Conservation (phyloP, 2,113 vertebrate genomes). For the Atlantisia rogersi region DNA sequence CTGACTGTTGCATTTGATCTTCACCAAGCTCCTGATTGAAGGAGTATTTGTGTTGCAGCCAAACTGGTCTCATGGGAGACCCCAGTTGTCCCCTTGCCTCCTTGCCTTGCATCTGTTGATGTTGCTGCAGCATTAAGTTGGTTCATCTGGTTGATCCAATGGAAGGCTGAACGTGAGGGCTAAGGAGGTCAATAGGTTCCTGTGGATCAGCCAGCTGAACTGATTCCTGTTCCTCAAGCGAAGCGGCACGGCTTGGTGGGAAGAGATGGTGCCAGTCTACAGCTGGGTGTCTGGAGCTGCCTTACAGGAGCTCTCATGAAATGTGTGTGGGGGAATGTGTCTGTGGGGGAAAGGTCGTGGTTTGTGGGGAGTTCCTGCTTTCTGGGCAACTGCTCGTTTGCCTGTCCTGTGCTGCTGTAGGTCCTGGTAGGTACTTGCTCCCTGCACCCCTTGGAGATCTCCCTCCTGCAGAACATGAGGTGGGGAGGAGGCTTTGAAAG, state of each 20-base stretch:
- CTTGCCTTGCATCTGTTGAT: background rate
- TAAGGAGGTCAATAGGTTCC: background rate
- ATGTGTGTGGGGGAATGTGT: background rate
- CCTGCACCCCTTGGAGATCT: background rate
- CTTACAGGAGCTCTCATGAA: background rate
- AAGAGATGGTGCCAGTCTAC: background rate
- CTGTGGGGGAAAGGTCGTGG: background rate
- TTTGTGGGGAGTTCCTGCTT: background rate
- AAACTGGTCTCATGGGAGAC: background rate
- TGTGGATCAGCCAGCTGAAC: background rate
- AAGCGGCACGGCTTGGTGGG: background rate
- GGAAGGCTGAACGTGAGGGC: background rate
- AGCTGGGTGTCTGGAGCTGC: background rate
- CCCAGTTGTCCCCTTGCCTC: background rate
- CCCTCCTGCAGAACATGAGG: background rate
- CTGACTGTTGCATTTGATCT: background rate
- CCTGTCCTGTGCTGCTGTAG: background rate
- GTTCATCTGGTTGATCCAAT: slow-evolving; percentile 6
- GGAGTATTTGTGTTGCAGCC: background rate
- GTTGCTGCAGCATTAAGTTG: background rate
- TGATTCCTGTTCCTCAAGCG: background rate
- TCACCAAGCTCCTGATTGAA: background rate
- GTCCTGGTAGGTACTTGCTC: background rate
- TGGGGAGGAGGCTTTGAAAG: background rate
- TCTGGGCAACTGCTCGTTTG: background rate